Conservation (phyloP, 2,888 invertebrate genomes). For the Hartigia nigra region DNA sequence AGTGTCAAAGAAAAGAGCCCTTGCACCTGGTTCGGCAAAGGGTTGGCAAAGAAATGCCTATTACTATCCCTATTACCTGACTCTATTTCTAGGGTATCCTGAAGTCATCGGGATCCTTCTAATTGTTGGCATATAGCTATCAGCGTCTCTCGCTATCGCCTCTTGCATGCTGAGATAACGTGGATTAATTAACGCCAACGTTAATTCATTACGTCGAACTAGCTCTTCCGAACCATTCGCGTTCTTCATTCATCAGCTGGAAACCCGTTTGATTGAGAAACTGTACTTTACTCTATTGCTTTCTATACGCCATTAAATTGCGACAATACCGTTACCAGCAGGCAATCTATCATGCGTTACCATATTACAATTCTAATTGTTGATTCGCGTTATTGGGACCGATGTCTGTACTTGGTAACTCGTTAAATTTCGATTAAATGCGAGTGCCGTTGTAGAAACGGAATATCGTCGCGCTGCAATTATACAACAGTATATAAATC, state of each 20-base stretch:
- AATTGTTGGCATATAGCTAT: background rate
- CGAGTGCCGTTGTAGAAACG: background rate
- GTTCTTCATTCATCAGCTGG: background rate
- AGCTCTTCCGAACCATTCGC: background rate
- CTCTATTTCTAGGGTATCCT: background rate
- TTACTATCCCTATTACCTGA: background rate
- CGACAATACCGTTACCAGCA: background rate
- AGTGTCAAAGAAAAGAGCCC: constrained; percentile 42
- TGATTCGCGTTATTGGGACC: background rate
- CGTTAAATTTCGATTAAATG: background rate
- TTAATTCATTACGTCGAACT: background rate
- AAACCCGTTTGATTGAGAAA: background rate
- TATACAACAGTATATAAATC: background rate
- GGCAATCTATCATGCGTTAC: background rate
- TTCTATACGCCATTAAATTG: background rate
- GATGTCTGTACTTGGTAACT: background rate
- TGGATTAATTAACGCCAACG: background rate
- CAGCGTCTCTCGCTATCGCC: background rate
- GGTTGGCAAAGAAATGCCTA: constrained; percentile 32
- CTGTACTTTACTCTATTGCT: background rate
- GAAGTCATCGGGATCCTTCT: background rate
- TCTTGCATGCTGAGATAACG: background rate
- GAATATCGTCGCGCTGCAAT: background rate
- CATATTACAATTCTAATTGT: background rate
- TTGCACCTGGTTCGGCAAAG: constrained; percentile 46